Percentiles rank a stretch among this genome's conserved stretches.
These are phyloP conservation scores for Eulemur coronatus DNA, from an alignment of 2,797 vertebrate species.

Conservation along the genomic window DNA sequence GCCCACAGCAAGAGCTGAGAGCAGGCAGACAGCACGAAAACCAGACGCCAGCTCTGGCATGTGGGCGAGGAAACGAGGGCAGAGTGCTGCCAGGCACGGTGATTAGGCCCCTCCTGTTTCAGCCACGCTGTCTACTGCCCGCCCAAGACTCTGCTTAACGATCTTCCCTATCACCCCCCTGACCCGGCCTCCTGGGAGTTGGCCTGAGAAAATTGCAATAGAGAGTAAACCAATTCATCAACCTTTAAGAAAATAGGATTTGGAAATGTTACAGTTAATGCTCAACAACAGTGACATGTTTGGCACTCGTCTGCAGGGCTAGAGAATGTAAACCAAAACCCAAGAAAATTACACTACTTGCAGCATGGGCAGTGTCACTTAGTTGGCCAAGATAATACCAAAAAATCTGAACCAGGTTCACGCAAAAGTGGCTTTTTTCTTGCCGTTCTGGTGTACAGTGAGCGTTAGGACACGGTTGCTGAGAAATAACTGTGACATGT, in stretches of 20 bases:
- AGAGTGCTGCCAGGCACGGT: neutral
- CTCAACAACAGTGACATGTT: neutral
- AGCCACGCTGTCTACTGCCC: neutral
- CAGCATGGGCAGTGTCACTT: neutral
- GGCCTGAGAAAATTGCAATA: neutral
- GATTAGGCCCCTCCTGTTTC: neutral
- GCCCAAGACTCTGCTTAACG: neutral
- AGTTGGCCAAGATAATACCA: neutral
- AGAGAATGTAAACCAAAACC: neutral
- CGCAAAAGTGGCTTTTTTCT: neutral
- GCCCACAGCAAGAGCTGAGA: neutral
- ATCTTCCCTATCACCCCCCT: neutral
- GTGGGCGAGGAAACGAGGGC: rapidly evolving
- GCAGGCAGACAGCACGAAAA: rapidly evolving
- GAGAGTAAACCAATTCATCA: neutral
- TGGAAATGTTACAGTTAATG: neutral
- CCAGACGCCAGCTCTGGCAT: rapidly evolving
- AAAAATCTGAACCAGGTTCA: neutral
- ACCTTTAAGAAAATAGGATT: neutral
- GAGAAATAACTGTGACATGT: neutral
- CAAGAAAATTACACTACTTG: neutral
- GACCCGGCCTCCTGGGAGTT: neutral
- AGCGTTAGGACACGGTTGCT: neutral
- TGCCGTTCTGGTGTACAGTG: neutral
- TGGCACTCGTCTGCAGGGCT: neutral